phyloP scores from a whole-genome alignment of 37 sponge, comb jelly and placozoan genomes.

The Aplysina aerophoba region DNA sequence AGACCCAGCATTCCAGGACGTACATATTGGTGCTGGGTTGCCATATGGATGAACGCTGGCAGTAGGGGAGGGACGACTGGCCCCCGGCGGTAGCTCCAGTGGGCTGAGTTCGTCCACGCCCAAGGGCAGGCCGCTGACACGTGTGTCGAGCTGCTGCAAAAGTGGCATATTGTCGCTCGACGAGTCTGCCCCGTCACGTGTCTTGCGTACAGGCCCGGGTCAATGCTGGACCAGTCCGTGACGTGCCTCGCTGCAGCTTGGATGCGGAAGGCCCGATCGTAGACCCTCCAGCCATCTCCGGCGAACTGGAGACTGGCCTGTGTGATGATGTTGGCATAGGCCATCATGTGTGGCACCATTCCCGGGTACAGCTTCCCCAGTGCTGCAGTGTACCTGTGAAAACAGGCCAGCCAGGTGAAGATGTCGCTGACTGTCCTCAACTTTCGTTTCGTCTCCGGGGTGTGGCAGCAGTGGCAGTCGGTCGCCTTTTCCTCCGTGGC shows the following conservation, averaged over 20 bases:
- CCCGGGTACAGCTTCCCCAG: too few relatives aligned
- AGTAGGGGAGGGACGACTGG: too few relatives aligned
- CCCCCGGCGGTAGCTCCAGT: too few relatives aligned
- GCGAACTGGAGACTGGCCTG: not conserved
- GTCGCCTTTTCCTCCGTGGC: too few relatives aligned
- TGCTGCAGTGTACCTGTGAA: too few relatives aligned
- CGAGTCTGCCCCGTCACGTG: not conserved
- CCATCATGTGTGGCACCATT: not conserved
- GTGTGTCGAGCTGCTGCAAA: not conserved
- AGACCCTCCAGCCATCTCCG: conserved; percentile 1
- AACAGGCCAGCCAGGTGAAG: too few relatives aligned
- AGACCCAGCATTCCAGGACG: conserved; percentile 15
- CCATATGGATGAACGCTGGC: too few relatives aligned
- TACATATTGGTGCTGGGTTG: conserved; percentile 6
- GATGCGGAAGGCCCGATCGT: not conserved
- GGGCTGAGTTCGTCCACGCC: too few relatives aligned
- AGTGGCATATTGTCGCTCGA: not conserved
- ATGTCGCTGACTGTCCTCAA: too few relatives aligned
- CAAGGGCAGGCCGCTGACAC: not conserved
- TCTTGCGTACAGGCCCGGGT: not conserved
- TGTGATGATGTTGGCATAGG: conserved; percentile 18
- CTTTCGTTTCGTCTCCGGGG: too few relatives aligned
- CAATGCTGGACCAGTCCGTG: not conserved
- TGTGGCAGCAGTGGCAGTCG: too few relatives aligned
- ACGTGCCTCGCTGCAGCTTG: not conserved